These are phyloP conservation scores for Epizoanthus scotinus DNA, from an alignment of 92 coral and sea anemone species.

Conservation along the genomic window DNA sequence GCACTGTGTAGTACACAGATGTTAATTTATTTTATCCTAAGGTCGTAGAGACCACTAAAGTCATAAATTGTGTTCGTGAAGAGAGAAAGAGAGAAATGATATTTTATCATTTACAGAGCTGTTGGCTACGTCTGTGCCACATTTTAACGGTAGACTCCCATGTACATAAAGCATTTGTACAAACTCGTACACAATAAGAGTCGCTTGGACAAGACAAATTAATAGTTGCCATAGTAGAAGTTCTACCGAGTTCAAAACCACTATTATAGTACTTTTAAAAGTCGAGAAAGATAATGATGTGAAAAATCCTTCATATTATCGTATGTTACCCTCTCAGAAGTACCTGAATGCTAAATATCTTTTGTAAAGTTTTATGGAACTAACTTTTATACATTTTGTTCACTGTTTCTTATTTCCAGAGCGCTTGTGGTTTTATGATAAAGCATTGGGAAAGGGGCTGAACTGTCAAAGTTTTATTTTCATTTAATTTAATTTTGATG, in stretches of 20 bases:
- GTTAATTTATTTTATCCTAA: slow-evolving; percentile 12
- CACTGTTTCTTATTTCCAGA: background rate
- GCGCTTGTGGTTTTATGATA: background rate
- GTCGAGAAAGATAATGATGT: background rate
- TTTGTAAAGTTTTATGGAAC: slow-evolving; percentile 32
- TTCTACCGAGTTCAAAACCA: background rate
- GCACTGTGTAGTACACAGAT: background rate
- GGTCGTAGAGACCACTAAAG: slow-evolving; percentile 24
- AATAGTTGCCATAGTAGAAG: background rate
- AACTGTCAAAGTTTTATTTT: background rate
- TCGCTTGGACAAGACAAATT: background rate
- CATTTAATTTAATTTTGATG: slow-evolving; percentile 12
- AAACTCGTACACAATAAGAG: slow-evolving; percentile 9
- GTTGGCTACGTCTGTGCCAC: slow-evolving; percentile 15
- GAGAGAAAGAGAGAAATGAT: slow-evolving; percentile 6
- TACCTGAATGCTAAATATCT: background rate
- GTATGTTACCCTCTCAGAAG: background rate
- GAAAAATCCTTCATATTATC: background rate
- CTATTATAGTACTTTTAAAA: background rate
- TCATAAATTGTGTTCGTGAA: background rate
- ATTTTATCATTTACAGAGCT: slow-evolving; percentile 13
- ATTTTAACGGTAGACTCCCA: background rate
- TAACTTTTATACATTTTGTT: slow-evolving; percentile 21
- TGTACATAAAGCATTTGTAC: slow-evolving; percentile 7
- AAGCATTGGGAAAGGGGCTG: background rate